These are phyloP conservation scores for Aphyosemion australe DNA, from an alignment of 2,113 vertebrate genomes.

Conservation along the genomic window DNA sequence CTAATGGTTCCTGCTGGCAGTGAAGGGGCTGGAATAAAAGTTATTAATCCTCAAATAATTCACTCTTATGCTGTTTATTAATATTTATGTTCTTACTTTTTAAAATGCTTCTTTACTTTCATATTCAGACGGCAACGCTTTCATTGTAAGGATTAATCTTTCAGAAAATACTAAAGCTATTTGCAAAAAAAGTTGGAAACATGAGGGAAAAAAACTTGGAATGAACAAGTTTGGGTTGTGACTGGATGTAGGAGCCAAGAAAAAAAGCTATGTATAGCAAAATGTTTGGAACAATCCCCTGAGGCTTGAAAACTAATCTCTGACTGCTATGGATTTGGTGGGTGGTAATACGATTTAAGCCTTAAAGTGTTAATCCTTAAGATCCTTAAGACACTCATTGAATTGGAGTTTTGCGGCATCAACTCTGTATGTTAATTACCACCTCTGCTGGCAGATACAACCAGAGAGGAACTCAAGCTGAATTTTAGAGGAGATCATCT, in stretches of 20 bases:
- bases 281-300: conserved; percentile 44
- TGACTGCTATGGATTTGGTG: conserved; percentile 59
- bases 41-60: conserved; percentile 45
- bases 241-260: conserved; percentile 9
- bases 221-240: conserved; percentile 7
- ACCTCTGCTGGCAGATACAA: conserved; percentile 17
- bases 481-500: conserved; percentile 7
- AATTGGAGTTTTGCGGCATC: conserved; percentile 46
- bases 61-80: no score
- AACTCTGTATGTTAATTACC: conserved; percentile 44
- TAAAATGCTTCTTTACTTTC: neutral
- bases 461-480: neutral
- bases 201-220: neutral
- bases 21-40: conserved; percentile 41
- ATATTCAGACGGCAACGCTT: neutral
- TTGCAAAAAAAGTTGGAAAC: neutral
- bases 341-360: conserved; percentile 60
- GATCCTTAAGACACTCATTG: conserved; percentile 59
- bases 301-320: conserved; percentile 58
- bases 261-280: conserved; percentile 32
- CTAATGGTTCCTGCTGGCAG: conserved; percentile 51
- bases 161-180: neutral
- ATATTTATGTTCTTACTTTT: no score
- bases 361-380: conserved; percentile 59
- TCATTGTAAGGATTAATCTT: neutral